Base-by-base conservation (phyloP, 2,888 invertebrate genomes). In the Plebejus argus region DNA sequence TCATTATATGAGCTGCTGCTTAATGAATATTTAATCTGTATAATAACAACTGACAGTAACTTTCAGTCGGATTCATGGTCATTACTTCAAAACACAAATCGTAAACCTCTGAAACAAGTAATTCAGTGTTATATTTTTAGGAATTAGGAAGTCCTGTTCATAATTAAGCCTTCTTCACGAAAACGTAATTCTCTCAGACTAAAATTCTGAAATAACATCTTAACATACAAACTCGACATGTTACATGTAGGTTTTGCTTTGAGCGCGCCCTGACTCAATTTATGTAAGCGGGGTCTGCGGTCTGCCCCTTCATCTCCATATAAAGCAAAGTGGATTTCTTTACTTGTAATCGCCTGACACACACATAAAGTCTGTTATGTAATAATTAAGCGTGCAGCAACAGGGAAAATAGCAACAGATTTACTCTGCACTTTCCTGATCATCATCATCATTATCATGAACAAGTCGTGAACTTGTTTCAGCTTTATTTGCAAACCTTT, bases 301-400 rank as follows among this genome's bases (percentile, higher is more conserved):
- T 79, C 79, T 81, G 83, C 82, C 81, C 81, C 81, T 82, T 80
- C 85, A 85, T 86, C 85, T 85, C 89, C 89, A 88, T 89, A 85
- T 86, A 86, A 80, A 90, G 89, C 84, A 83, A 82, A 83, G 84
- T 81, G 81, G 87, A 85, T 88, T 90, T 88, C 88, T 87, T 86
- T 85, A 84, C 82, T 81, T 81, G 85, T 83, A 72, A 86, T 87
- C 87, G 88, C 86, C 83, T 84, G 82, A 82, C 81, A 81, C 81
- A 82, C 81, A 83, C 83, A 84, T 86, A 84, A 84, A 80, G 80
- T 80, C 82, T 81, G 83, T 90, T 85, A 89, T 87, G 89, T 85
- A 90, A 90, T 85, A 90, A 90, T 81, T 70, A 33, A 72, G 49
- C 66, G 66, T 66, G 66, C 66, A 33, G 66, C 28, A 66, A 66